phyloP scores from a whole-genome alignment of 1,140 invertebrate genomes.

The Brachystomella parvula region DNA sequence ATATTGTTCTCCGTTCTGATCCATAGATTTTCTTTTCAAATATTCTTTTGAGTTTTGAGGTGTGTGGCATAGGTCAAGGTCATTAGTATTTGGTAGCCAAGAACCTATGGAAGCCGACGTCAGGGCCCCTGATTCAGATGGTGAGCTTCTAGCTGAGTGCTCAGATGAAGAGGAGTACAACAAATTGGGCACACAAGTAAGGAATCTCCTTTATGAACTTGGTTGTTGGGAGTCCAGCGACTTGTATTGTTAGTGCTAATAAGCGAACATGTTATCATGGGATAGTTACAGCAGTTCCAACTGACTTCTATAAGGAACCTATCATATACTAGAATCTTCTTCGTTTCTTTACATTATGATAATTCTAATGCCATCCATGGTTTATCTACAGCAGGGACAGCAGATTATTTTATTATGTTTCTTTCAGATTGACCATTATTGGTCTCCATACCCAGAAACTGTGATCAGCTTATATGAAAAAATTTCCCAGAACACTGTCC shows the following conservation, averaged over 20 bases:
- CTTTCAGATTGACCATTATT: slow-evolving; percentile 10
- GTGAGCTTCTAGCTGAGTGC: slow-evolving; percentile 14
- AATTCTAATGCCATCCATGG: background rate
- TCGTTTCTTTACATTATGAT: background rate
- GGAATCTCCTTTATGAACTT: background rate
- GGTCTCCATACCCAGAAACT: slow-evolving; percentile 42
- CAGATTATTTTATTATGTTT: background rate
- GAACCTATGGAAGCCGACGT: slow-evolving; percentile 11
- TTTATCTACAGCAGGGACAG: slow-evolving; percentile 1
- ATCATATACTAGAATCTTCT: background rate
- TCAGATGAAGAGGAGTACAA: slow-evolving; percentile 28
- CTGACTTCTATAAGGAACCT: background rate
- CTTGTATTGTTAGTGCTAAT: background rate
- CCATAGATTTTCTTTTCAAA: background rate
- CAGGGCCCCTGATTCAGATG: no score
- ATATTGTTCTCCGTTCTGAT: no score
- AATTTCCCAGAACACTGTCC: slow-evolving; percentile 48
- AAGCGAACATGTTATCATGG: background rate
- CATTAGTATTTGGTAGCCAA: background rate
- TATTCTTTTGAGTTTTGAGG: no score
- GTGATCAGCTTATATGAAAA: slow-evolving; percentile 51
- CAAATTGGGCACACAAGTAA: slow-evolving; percentile 15
- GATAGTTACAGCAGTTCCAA: slow-evolving; percentile 1
- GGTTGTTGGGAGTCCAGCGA: background rate
- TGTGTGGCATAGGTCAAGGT: background rate